Evolutionary conservation across 2,113 vertebrate species (phyloP), one percentile per base, ranked within the genome.

Genomic region (Lanius collurio): DNA sequence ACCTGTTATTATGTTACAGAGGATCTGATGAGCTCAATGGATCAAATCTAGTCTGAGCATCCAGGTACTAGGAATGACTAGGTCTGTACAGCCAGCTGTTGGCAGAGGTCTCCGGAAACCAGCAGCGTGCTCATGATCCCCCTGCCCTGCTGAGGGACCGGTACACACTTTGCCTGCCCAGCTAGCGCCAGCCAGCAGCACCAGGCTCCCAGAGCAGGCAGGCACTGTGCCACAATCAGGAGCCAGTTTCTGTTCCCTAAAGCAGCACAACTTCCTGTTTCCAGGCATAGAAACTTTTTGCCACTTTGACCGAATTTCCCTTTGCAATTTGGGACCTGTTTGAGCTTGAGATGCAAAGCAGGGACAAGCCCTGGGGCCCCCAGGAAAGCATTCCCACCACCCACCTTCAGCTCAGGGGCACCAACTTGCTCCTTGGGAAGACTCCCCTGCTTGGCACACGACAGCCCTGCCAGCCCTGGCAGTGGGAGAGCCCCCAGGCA

Each of bases 321-420:
- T 82, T 42, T 62, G 49, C 53, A 53, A 30, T 19, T 0, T 41
- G n/a, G 75, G 67, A 90, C 20, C 50, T 82, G 77, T 80, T 59
- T 70, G 63, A 92, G 67, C 77, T 57, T 80, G 70, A 92, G 69
- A 75, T 33, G 69, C 52, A 95, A 90, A 96, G 70, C 39, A 84
- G 81, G 42, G 35, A 52, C 0, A 13, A 94, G 65, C 39, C 81
- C 55, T 3, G 1, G 11, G 67, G 74, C 28, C 7, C 22, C 22
- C 4, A 1, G n/a, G 27, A 33, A 46, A 28, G 2, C 2, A 5
- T 89, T 90, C 83, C 65, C 82, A 94, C 56, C 90, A 70, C 80
- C 64, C 69, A 78, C 74, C 73, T 81, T 19, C 2, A 13, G 80
- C 80, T 62, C 2, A 0, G 64, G 44, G 42, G 59, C 85, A 65